Conservation (phyloP, 2,113 vertebrate genomes). For the Hemiprocne comata region DNA sequence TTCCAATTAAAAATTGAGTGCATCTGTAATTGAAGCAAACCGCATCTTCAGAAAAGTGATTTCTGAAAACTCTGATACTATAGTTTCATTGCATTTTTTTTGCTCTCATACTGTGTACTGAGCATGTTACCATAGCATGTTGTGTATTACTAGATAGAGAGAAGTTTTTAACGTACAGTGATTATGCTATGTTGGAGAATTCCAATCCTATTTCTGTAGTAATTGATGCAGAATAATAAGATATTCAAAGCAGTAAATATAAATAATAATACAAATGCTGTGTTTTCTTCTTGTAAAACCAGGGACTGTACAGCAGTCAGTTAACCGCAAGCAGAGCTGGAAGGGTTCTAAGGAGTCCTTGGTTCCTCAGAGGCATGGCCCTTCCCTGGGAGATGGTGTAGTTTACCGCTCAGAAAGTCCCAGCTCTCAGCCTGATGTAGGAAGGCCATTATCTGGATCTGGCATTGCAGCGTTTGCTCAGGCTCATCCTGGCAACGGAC, state of each 20-base stretch:
- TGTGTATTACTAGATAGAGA: neutral
- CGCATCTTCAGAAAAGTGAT: neutral
- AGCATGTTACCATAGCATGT: neutral
- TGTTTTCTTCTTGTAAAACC: slow-evolving; percentile 37
- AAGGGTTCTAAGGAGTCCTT: slow-evolving; percentile 97
- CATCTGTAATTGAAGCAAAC: neutral
- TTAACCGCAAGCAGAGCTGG: slow-evolving; percentile 93
- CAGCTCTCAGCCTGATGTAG: slow-evolving; percentile 83
- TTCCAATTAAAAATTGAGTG: neutral
- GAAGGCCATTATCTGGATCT: slow-evolving; percentile 83
- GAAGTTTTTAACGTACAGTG: no score
- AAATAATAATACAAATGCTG: neutral
- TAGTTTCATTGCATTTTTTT: neutral
- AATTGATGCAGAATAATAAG: neutral
- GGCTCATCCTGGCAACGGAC: slow-evolving; percentile 82
- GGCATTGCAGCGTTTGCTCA: slow-evolving; percentile 84
- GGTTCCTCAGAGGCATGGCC: slow-evolving; percentile 85
- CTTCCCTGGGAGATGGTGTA: slow-evolving; percentile 83
- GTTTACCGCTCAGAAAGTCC: slow-evolving; percentile 90
- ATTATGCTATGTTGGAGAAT: neutral
- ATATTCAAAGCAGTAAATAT: neutral
- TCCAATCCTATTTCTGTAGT: neutral
- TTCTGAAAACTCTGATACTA: neutral
- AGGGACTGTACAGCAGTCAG: slow-evolving; percentile 83
- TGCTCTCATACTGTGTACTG: neutral